phyloP scores from a whole-genome alignment of 2,888 invertebrate genomes.

The Drosophila imparisetae region DNA sequence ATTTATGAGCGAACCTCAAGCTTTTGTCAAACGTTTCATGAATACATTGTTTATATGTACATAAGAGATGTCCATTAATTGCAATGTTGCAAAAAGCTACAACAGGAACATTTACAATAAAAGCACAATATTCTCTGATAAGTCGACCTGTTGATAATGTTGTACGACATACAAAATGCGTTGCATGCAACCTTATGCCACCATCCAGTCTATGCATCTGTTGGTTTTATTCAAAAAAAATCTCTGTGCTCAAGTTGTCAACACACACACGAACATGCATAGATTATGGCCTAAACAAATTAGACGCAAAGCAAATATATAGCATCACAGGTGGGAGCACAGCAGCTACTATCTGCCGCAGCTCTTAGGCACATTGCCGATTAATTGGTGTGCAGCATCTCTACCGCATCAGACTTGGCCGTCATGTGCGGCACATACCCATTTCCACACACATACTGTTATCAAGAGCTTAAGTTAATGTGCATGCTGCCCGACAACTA shows the following conservation, averaged over 20 bases:
- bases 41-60: conserved; percentile 37
- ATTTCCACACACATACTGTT: conserved; percentile 30
- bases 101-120: conserved; percentile 4
- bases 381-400: conserved; percentile 57
- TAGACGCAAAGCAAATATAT: conserved; percentile 40
- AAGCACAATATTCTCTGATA: neutral
- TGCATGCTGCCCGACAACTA: conserved; percentile 6
- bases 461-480: conserved; percentile 15
- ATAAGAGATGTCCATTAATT: conserved; percentile 63
- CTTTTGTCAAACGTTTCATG: conserved; percentile 56
- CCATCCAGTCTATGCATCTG: neutral
- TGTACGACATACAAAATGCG: conserved; percentile 11
- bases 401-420: conserved; percentile 76
- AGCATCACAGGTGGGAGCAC: conserved; percentile 13
- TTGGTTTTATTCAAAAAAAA: conserved; percentile 18
- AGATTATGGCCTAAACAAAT: conserved; percentile 11
- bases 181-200: conserved; percentile 6
- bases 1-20: conserved; percentile 67
- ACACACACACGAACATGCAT: conserved; percentile 20
- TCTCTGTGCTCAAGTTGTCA: conserved; percentile 33
- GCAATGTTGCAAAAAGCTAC: conserved; percentile 21
- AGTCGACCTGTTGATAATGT: conserved; percentile 70
- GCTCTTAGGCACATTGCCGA: conserved; percentile 52
- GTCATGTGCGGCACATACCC: conserved; percentile 25
- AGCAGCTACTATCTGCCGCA: conserved; percentile 5